phyloP scores from a whole-genome alignment of 1,140 invertebrate genomes.

The Halyomorpha halys region DNA sequence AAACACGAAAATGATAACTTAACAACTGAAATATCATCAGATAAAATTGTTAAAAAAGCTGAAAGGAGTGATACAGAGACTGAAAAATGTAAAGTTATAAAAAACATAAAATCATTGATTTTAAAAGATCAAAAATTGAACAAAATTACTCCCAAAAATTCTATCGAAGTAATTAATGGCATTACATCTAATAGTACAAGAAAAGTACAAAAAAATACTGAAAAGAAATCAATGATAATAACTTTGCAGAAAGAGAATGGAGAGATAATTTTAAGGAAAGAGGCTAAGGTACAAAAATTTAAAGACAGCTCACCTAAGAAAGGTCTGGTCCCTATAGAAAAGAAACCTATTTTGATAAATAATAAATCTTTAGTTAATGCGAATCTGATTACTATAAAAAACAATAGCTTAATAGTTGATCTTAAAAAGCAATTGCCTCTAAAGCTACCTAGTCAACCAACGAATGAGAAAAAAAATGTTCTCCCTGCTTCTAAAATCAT shows the following conservation, averaged over 20 bases:
- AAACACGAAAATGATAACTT: no score
- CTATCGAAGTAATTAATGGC: no score
- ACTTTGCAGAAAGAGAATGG: constrained; percentile 10
- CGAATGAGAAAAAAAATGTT: neutral
- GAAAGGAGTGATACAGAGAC: no score
- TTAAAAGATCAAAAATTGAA: no score
- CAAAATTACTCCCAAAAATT: no score
- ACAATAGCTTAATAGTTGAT: neutral
- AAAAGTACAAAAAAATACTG: neutral
- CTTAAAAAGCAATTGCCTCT: neutral
- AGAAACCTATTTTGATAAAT: neutral
- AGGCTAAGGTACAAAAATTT: neutral
- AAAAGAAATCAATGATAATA: constrained; percentile 5
- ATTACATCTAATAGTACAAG: no score
- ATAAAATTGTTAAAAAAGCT: no score
- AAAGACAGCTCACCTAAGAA: neutral
- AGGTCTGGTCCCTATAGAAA: neutral
- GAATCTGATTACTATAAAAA: neutral
- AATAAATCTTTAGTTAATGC: neutral
- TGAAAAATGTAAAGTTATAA: no score
- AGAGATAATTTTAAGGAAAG: constrained; percentile 1
- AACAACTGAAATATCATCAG: no score
- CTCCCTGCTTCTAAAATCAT: neutral
- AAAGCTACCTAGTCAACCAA: neutral
- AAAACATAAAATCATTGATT: no score